Percentiles rank a stretch among this genome's conserved stretches.
These are phyloP conservation scores for Leptopilina boulardi DNA, from an alignment of 1,140 invertebrate species.

Conservation along the genomic window DNA sequence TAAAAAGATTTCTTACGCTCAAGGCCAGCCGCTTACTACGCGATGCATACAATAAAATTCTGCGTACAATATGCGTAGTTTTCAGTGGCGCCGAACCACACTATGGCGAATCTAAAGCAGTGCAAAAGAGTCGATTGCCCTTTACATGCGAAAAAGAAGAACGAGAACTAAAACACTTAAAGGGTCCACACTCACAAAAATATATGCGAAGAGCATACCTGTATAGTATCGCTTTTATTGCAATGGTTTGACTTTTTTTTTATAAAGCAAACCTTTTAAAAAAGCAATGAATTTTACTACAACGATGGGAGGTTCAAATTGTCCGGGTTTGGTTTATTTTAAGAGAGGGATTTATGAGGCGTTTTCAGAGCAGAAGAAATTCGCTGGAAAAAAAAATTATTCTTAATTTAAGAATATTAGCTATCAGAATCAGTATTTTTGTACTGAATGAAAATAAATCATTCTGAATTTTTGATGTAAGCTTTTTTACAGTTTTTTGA, in stretches of 20 bases:
- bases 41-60: conserved; percentile 56
- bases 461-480: too few species aligned
- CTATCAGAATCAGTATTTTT: too few species aligned
- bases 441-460: too few species aligned
- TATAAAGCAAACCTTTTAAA: not conserved
- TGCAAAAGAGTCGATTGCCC: not conserved
- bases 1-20: conserved; percentile 73
- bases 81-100: not conserved
- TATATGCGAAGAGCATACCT: not conserved
- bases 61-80: conserved; percentile 18
- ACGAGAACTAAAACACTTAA: conserved; percentile 34
- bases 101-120: not conserved
- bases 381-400: not conserved
- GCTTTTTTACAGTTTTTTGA: too few species aligned
- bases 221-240: conserved; percentile 9
- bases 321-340: not conserved
- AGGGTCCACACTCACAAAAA: not conserved
- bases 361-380: not conserved
- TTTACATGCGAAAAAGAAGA: conserved; percentile 17
- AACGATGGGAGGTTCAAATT: not conserved
- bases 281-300: conserved; percentile 23
- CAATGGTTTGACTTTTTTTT: conserved; percentile 7
- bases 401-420: not conserved
- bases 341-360: not conserved
- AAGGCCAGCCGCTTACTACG: conserved; percentile 67